A percentile compares a stretch with the other conserved stretches of the same genome.
Evolutionary conservation across 2,113 vertebrate genomes (phyloP).

Genomic region (Xyrauchen texanus): DNA sequence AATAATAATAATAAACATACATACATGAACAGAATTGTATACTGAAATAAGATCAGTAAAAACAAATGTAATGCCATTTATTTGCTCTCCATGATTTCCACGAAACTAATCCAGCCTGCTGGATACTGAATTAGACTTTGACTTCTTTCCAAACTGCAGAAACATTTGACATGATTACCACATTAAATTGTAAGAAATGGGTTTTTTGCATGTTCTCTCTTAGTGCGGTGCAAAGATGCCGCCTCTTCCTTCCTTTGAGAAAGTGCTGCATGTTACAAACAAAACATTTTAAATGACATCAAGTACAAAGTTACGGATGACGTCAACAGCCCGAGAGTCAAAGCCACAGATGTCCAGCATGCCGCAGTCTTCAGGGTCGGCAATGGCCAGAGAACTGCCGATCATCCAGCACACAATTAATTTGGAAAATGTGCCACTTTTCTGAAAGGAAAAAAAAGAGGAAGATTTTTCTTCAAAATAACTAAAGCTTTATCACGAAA

Average conservation of each 20-base stretch:
- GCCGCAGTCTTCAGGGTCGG: constrained; percentile 85
- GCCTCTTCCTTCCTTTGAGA: not conserved
- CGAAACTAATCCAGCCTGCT: constrained; percentile 69
- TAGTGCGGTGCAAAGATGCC: not conserved
- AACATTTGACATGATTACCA: not conserved
- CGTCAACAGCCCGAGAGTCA: constrained; percentile 81
- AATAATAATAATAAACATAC: no score
- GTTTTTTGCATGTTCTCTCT: constrained; percentile 21
- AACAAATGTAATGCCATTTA: not conserved
- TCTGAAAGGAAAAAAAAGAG: constrained; percentile 67
- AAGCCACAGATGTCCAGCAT: constrained; percentile 92
- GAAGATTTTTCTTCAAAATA: no score
- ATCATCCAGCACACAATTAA: constrained; percentile 89
- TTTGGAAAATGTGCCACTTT: constrained; percentile 82
- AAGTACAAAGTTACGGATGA: constrained; percentile 84
- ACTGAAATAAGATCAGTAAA: not conserved
- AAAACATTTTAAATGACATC: constrained; percentile 79
- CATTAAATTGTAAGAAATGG: not conserved
- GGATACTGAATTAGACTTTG: constrained; percentile 52
- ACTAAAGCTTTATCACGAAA: not conserved
- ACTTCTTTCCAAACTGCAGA: not conserved
- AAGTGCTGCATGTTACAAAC: not conserved
- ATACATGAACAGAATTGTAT: no score
- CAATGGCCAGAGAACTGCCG: constrained; percentile 75
- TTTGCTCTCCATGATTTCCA: constrained; percentile 20